Evolutionary conservation across 2,113 vertebrate genomes (phyloP).

Genomic region (Rhegmatorhina hoffmannsi): DNA sequence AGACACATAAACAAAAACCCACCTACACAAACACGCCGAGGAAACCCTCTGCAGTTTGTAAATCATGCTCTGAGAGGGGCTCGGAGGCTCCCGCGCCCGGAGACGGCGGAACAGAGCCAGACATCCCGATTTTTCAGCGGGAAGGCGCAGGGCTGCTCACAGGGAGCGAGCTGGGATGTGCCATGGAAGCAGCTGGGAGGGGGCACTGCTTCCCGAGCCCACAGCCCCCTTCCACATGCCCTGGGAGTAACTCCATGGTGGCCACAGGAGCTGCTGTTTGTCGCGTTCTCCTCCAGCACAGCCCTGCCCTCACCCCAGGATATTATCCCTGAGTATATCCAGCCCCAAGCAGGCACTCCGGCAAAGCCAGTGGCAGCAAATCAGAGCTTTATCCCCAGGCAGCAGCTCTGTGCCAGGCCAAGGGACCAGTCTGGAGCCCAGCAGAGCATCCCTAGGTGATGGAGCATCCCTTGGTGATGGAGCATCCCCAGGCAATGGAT

Average conservation of each 20-base stretch:
- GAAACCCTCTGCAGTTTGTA: background rate
- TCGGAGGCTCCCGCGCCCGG: background rate
- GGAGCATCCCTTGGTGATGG: background rate
- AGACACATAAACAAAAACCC: background rate
- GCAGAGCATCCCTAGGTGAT: background rate
- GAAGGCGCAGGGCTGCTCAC: fast-evolving
- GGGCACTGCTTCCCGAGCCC: background rate
- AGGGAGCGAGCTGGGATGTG: fast-evolving
- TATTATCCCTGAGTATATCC: background rate
- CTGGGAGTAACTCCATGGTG: fast-evolving
- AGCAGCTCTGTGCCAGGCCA: background rate
- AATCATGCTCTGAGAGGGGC: background rate
- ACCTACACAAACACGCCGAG: background rate
- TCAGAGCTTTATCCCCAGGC: background rate
- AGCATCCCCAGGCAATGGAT: background rate
- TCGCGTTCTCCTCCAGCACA: background rate
- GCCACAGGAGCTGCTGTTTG: background rate
- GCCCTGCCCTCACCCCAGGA: background rate
- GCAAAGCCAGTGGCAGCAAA: background rate
- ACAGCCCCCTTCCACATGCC: fast-evolving
- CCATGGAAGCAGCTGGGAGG: background rate
- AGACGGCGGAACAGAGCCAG: background rate
- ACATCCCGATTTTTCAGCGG: fast-evolving
- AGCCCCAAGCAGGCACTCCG: background rate
- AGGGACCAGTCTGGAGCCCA: background rate